Evolutionary conservation across 2,113 vertebrate genomes (phyloP).

Genomic region (Cyphotilapia sp.): DNA sequence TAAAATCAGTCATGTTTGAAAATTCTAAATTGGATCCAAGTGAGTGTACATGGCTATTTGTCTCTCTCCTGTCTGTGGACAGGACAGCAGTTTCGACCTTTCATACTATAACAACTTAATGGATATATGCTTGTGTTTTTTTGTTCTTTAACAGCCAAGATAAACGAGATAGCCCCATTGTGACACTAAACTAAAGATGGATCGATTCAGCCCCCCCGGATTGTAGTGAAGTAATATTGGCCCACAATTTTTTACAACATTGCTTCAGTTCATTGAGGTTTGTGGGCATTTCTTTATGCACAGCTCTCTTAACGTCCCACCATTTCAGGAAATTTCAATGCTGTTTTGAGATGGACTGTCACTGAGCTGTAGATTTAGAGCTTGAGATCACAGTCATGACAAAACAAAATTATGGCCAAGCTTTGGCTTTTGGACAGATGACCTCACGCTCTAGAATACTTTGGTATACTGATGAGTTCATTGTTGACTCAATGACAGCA

Average conservation of each 20-base stretch:
- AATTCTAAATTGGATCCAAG: background rate
- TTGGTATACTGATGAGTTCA: background rate
- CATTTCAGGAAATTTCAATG: background rate
- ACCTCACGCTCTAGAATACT: background rate
- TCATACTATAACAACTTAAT: background rate
- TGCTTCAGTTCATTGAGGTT: background rate
- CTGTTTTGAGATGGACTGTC: background rate
- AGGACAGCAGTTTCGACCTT: background rate
- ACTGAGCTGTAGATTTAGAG: background rate
- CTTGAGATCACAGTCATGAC: background rate
- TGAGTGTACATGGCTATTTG: background rate
- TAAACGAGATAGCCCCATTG: background rate
- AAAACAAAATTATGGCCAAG: background rate
- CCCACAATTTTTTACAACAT: background rate
- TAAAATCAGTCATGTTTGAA: background rate
- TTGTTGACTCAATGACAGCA: background rate
- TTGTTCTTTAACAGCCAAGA: background rate
- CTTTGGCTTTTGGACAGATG: background rate
- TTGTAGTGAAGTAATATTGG: background rate
- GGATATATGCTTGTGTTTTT: background rate
- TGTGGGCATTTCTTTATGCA: background rate
- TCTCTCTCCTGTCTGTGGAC: background rate
- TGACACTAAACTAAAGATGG: background rate
- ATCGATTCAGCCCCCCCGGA: background rate
- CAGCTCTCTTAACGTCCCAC: background rate